Evolutionary conservation across 2,888 invertebrate species (phyloP).

Genomic region (Eupeodes luniger): DNA sequence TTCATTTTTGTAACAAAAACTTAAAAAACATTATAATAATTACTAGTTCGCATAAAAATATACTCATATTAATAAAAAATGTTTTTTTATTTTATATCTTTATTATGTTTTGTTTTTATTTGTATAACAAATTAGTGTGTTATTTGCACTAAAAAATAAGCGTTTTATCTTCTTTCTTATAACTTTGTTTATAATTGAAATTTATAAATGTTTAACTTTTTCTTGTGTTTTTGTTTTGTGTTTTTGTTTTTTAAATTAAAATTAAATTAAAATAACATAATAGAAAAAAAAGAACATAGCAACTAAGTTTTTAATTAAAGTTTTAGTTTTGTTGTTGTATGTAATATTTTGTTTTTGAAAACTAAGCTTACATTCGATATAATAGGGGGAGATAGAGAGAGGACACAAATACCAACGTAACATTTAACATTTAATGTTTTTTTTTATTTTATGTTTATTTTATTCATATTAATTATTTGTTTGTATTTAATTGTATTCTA

Average conservation of each 20-base stretch:
- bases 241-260: neutral
- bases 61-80: conserved; percentile 40
- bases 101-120: conserved; percentile 3
- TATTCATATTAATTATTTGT: conserved; percentile 71
- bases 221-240: conserved; percentile 46
- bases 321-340: conserved; percentile 42
- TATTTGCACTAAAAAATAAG: conserved; percentile 60
- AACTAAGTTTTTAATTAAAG: conserved; percentile 77
- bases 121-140: conserved; percentile 54
- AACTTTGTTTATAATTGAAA: conserved; percentile 46
- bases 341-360: conserved; percentile 44
- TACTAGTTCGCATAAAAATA: conserved; percentile 67
- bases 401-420: conserved; percentile 77
- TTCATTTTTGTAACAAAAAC: conserved; percentile 73
- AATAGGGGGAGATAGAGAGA: conserved; percentile 69
- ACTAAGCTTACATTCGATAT: conserved; percentile 56
- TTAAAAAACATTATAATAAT: conserved; percentile 61
- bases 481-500: conserved; percentile 76
- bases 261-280: conserved; percentile 69
- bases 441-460: conserved; percentile 63
- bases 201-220: conserved; percentile 65
- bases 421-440: conserved; percentile 77
- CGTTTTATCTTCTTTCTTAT: conserved; percentile 46
- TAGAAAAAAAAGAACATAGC: conserved; percentile 67
- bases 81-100: neutral